Conservation (phyloP, 2,797 vertebrate genomes). For the Anas acuta region DNA sequence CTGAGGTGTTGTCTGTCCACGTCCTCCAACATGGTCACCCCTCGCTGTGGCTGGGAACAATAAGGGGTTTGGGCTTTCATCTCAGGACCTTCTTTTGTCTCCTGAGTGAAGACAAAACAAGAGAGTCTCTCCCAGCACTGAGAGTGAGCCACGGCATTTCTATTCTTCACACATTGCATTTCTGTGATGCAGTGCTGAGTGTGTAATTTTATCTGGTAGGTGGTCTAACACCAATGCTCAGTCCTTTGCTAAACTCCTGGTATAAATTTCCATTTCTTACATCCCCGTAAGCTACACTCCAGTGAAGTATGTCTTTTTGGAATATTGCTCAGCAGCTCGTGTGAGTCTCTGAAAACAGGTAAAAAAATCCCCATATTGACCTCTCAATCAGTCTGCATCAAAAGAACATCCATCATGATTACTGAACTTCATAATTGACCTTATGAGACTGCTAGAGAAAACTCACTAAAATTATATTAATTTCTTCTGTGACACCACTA, state of each 20-base stretch:
- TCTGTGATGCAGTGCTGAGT: background rate
- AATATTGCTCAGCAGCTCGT: background rate
- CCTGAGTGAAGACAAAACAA: background rate
- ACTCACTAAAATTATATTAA: background rate
- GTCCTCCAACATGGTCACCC: background rate
- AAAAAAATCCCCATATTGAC: background rate
- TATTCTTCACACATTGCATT: background rate
- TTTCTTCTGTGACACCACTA: background rate
- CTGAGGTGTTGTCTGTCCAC: constrained; percentile 27
- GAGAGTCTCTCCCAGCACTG: rapidly evolving
- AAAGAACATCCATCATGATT: background rate
- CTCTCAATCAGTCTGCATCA: background rate
- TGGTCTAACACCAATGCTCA: background rate
- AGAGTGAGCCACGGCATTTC: background rate
- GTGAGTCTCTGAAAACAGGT: background rate
- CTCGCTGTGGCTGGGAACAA: background rate
- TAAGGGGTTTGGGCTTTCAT: constrained; percentile 34
- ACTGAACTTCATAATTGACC: background rate
- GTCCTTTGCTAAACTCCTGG: background rate
- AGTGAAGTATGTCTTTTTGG: background rate
- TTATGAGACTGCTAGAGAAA: background rate
- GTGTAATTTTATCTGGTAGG: background rate
- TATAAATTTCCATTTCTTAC: background rate
- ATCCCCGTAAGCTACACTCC: background rate
- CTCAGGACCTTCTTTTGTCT: background rate